Base-by-base conservation (phyloP, 2,797 vertebrate species). In the Alfaro cultratus region DNA sequence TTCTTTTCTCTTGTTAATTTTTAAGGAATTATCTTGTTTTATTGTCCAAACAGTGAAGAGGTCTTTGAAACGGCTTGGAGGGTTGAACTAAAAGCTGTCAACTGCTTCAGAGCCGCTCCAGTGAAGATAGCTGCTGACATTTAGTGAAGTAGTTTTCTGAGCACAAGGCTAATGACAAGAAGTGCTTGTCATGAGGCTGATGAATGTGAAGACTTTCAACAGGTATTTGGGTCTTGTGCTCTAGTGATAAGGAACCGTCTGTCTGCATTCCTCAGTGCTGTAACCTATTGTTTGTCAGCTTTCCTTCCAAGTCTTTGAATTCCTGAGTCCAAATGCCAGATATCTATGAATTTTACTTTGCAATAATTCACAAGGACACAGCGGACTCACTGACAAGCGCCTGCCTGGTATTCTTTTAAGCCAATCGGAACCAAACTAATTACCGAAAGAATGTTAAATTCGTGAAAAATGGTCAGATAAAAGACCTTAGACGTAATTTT, bases 211-310 rank as follows among this genome's bases (percentile, higher is more conserved):
- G 68, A 45, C 16, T 74, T 72, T 79, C 4, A 45, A 29, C 76
- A 80, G 74, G 51, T 57, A 74, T 85, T 73, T 70, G 71, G 78
- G 12, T 68, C n/a, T 39, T 29, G 53, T 15, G 68, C 18, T 71
- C 62, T 31, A 76, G 12, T 49, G 91, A 91, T 88, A 83, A 91
- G 62, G 57, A 76, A 82, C 15, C 0, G 89, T 81, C 79, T 12
- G 76, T 77, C 89, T 74, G 62, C 93, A 93, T 93, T 93, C 92
- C 71, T 68, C 1, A 34, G 39, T 0, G 47, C 76, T 72, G 73
- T 72, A 57, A 74, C 64, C 47, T n/a, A 4, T n/a, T 34, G 49
- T 60, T 53, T 1, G 6, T 87, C 84, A 74, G 43, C 13, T 49
- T n/a, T 53, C 5, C 31, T 39, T 51, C 41, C 47, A 75, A 74